phyloP scores from a whole-genome alignment of 2,888 invertebrate genomes.

The Miltochrista miniata region DNA sequence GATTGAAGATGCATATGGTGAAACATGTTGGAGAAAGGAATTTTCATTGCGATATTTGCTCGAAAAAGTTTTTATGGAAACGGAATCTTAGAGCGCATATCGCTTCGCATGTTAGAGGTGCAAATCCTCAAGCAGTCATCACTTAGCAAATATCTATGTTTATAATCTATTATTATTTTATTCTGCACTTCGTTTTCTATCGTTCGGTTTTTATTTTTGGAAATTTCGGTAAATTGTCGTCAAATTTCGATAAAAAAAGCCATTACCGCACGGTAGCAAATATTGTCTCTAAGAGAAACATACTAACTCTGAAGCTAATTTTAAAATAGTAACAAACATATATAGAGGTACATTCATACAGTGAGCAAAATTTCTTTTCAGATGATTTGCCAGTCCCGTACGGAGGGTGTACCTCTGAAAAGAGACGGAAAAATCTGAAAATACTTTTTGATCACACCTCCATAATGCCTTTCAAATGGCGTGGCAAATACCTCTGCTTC shows the following conservation, averaged over 20 bases:
- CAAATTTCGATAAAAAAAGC: no score
- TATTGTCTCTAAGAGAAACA: background rate
- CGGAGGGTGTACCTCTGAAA: slow-evolving; percentile 57
- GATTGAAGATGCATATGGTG: slow-evolving; percentile 70
- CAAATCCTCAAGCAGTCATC: slow-evolving; percentile 10
- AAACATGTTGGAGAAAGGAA: slow-evolving; percentile 77
- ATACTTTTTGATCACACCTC: slow-evolving; percentile 71
- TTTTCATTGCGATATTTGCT: slow-evolving; percentile 83
- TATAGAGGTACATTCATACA: slow-evolving; percentile 49
- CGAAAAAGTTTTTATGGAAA: slow-evolving; percentile 82
- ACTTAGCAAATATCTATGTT: slow-evolving; percentile 24
- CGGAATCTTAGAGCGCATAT: slow-evolving; percentile 83
- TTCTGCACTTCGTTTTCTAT: background rate
- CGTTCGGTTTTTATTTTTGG: background rate
- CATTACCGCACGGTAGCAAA: background rate
- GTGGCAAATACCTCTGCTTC: slow-evolving; percentile 66
- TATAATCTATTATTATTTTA: slow-evolving; percentile 4
- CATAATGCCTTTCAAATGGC: slow-evolving; percentile 74
- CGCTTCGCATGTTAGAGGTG: slow-evolving; percentile 51
- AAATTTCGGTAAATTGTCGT: background rate
- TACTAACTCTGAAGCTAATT: slow-evolving; percentile 19
- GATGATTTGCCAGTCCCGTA: slow-evolving; percentile 60
- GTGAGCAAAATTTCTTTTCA: slow-evolving; percentile 70
- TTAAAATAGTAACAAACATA: slow-evolving; percentile 22
- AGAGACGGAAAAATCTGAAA: slow-evolving; percentile 68